A percentile compares a stretch with the other conserved stretches of the same genome.
Conservation (phyloP, 2,113 vertebrate genomes). For the Anarrhichthys ocellatus region DNA sequence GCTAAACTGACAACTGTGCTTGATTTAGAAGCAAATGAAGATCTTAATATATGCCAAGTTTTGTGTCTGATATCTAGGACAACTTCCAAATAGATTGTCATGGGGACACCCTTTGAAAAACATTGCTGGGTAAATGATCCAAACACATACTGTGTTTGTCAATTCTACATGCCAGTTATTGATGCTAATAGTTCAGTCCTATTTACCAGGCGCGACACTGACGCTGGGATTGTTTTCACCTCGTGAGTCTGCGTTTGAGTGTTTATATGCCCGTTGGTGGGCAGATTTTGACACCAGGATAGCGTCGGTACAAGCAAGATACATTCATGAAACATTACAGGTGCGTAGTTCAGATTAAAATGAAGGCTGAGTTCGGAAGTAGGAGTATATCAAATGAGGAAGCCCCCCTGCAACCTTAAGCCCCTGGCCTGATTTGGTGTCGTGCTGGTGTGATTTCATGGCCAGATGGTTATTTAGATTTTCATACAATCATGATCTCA, state of each 20-base stretch:
- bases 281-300: background rate
- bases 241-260: background rate
- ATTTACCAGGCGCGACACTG: background rate
- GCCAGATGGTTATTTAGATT: background rate
- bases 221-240: background rate
- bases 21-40: conserved; percentile 12
- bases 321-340: background rate
- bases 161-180: background rate
- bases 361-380: background rate
- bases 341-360: background rate
- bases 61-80: conserved; percentile 16
- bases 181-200: background rate
- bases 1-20: conserved; percentile 8
- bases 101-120: conserved; percentile 21
- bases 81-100: background rate
- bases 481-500: background rate
- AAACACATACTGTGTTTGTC: background rate
- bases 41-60: conserved; percentile 14
- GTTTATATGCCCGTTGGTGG: background rate
- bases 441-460: background rate
- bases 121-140: background rate
- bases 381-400: background rate
- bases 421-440: background rate
- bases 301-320: background rate
- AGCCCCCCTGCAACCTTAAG: background rate